Percentiles rank a stretch among this genome's conserved stretches.
Evolutionary conservation across 2,888 invertebrate genomes (phyloP).

Genomic region (Erebia aethiops): DNA sequence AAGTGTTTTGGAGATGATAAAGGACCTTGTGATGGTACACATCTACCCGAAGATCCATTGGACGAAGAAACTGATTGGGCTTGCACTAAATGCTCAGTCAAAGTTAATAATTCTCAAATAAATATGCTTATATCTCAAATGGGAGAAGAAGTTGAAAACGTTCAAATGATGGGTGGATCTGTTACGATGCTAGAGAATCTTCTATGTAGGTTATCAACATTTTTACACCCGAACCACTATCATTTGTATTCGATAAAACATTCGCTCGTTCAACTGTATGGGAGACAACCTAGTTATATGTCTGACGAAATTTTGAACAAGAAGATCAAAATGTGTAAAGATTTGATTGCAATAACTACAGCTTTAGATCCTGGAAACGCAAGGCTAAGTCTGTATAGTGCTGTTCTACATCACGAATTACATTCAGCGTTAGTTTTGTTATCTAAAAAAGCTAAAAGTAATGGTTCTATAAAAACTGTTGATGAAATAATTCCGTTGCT

Average conservation of each 20-base stretch:
- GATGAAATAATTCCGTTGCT: constrained; percentile 69
- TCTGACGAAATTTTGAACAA: constrained; percentile 84
- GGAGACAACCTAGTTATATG: constrained; percentile 85
- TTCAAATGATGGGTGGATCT: constrained; percentile 84
- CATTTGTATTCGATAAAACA: constrained; percentile 92
- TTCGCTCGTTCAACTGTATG: constrained; percentile 90
- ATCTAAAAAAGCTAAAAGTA: constrained; percentile 66
- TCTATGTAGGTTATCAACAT: constrained; percentile 86
- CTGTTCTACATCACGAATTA: constrained; percentile 90
- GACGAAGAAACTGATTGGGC: constrained; percentile 89
- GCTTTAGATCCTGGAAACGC: constrained; percentile 89
- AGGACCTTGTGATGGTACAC: constrained; percentile 85
- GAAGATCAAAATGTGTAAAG: constrained; percentile 87
- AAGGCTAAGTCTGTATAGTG: constrained; percentile 88
- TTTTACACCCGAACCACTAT: constrained; percentile 93
- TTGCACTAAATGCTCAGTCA: constrained; percentile 87
- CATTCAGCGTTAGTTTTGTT: constrained; percentile 81
- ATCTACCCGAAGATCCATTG: constrained; percentile 87
- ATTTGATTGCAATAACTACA: constrained; percentile 84
- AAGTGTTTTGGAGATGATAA: constrained; percentile 85
- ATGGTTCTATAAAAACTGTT: constrained; percentile 52
- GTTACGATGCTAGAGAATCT: constrained; percentile 85
- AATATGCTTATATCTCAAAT: constrained; percentile 87
- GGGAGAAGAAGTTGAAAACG: constrained; percentile 88
- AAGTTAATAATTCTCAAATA: constrained; percentile 85